Conservation (phyloP, 2,888 invertebrate species). For the Scaptomyza tumidula region DNA sequence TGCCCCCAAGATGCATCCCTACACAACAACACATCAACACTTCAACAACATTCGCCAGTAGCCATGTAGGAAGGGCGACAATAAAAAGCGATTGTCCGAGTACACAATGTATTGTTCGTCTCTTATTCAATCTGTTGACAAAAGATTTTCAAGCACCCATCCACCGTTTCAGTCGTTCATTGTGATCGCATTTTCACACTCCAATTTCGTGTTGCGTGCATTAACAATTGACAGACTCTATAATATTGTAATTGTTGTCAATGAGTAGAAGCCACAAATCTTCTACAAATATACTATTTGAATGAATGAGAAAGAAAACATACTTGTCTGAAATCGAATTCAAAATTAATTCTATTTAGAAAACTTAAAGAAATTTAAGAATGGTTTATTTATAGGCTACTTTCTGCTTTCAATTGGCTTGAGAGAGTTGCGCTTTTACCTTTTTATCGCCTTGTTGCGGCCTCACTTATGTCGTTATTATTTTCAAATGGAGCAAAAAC, state of each 20-base stretch:
- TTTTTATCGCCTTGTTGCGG: conserved; percentile 49
- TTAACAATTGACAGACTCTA: conserved; percentile 47
- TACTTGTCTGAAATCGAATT: conserved; percentile 27
- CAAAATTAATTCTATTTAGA: conserved; percentile 48
- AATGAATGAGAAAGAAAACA: conserved; percentile 31
- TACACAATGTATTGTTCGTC: conserved; percentile 34
- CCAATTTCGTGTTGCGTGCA: conserved; percentile 60
- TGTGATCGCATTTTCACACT: conserved; percentile 78
- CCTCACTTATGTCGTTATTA: conserved; percentile 18
- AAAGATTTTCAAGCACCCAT: conserved; percentile 58
- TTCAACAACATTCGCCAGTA: conserved; percentile 8
- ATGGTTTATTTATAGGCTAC: conserved; percentile 49
- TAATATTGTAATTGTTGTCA: conserved; percentile 34
- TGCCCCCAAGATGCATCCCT: conserved; percentile 55
- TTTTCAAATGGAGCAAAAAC: conserved; percentile 42
- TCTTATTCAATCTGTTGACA: conserved; percentile 72
- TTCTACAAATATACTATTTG: conserved; percentile 2
- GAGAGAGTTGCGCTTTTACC: conserved; percentile 52
- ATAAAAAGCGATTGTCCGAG: conserved; percentile 63
- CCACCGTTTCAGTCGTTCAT: conserved; percentile 37
- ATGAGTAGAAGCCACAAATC: conserved; percentile 23
- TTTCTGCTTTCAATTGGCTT: conserved; percentile 55
- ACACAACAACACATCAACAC: conserved; percentile 10
- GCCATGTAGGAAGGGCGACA: conserved; percentile 14
- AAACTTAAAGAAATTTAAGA: neutral